These are phyloP conservation scores for Calidris pygmaea DNA, from an alignment of 2,113 vertebrate species.

Conservation along the genomic window DNA sequence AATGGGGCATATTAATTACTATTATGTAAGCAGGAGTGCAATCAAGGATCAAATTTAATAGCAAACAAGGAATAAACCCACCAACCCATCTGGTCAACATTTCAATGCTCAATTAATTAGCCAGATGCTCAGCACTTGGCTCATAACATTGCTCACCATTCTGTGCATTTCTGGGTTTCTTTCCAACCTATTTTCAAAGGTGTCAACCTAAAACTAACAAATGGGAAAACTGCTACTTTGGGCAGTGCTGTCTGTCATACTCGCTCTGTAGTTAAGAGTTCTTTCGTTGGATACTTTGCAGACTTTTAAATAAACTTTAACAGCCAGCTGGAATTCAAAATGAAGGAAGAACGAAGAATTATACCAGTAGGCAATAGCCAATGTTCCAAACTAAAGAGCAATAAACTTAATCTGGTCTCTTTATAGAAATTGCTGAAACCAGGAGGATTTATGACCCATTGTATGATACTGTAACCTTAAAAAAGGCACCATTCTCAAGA, in stretches of 20 bases:
- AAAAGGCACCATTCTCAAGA: not conserved
- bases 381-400: not conserved
- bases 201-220: conserved; percentile 68
- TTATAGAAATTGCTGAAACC: not conserved
- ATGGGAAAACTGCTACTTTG: conserved; percentile 29
- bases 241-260: not conserved
- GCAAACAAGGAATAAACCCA: conserved; percentile 64
- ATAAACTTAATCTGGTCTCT: not conserved
- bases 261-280: not conserved
- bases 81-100: conserved; percentile 77
- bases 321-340: not conserved
- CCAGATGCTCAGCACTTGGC: conserved; percentile 71
- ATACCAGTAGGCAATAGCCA: not conserved
- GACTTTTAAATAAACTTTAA: not conserved
- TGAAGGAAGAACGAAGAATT: not conserved
- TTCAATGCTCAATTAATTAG: conserved; percentile 68
- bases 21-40: conserved; percentile 14
- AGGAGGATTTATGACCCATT: not conserved
- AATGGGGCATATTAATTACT: not conserved
- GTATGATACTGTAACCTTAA: not conserved
- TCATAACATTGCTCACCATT: conserved; percentile 45
- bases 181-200: conserved; percentile 41
- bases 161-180: conserved; percentile 66
- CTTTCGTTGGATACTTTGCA: not conserved
- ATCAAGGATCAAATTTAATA: conserved; percentile 45